Evolutionary conservation across 2,113 vertebrate species (phyloP), one percentile per base, ranked within the genome.

Genomic region (Hemibagrus wyckioides): DNA sequence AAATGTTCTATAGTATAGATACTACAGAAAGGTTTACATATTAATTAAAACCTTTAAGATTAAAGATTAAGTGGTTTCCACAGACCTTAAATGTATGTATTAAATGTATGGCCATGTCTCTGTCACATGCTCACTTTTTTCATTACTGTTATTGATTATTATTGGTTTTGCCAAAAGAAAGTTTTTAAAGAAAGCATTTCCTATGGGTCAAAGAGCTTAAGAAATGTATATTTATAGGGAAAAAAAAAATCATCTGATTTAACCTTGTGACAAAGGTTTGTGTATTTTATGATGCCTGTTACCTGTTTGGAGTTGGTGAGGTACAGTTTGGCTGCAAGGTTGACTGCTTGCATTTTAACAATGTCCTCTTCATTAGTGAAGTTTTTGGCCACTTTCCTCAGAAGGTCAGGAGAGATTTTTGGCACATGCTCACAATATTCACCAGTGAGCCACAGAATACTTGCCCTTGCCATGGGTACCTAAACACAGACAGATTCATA

Each of bases 231-330:
- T 23, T 21, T 14, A 50, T 50, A 54, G 11, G 39, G 19, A 48
- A 48, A 77, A 79, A 79, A 79, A 19, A 6, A 75, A 77, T 52
- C 30, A 2, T 30, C 8, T 17, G 19, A 54, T 33, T 79, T 54
- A 54, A 80, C 5, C 30, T 10, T 14, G 1, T 1, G 11, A 77
- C 23, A 15, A 21, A 28, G 30, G 17, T 54, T 48, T 85, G 33
- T 75, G 33, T 21, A 44, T 57, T 57, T 17, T 67, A 8, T 25
- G 1, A 7, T 67, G 54, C 21, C 57, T 44, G 69, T 76, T 92
- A 99, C 98, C 98, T 99, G 98, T 90, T 97, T 99, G 88, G 98
- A 98, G 93, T 99, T 99, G 89, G 97, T 99, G 92, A 99, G 94
- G 92, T 97, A 99, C 11, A 99, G 95, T 92, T 99, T 99, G 92